A percentile compares a stretch with the other conserved stretches of the same genome.
Evolutionary conservation across 2,888 invertebrate species (phyloP).

Genomic region (Polydrusus tereticollis): DNA sequence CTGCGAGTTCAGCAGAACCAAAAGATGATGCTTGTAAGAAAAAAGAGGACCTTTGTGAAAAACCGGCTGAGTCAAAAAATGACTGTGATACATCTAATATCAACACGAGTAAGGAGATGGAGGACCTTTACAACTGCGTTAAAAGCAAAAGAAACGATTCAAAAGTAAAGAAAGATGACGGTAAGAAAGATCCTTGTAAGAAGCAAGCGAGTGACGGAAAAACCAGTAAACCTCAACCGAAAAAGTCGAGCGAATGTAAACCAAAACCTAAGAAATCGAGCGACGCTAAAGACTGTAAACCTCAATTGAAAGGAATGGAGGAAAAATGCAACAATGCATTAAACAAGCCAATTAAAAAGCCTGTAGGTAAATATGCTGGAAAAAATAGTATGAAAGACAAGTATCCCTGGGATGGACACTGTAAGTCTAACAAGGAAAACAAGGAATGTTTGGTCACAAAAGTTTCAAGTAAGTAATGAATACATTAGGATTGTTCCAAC

Average conservation of each 20-base stretch:
- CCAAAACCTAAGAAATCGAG: too few species aligned
- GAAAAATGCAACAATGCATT: slow-evolving; percentile 10
- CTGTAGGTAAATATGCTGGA: not conserved
- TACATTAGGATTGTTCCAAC: too few species aligned
- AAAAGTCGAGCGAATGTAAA: too few species aligned
- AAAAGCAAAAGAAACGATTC: slow-evolving; percentile 30
- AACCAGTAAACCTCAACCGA: not conserved
- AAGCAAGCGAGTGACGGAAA: slow-evolving; percentile 31
- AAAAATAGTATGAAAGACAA: not conserved
- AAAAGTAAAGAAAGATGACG: slow-evolving; percentile 44
- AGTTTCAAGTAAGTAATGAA: not conserved
- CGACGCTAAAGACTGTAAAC: too few species aligned
- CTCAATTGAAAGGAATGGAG: too few species aligned
- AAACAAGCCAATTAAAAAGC: not conserved
- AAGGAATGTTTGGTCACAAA: not conserved
- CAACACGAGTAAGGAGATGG: slow-evolving; percentile 33
- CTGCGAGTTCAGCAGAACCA: not conserved
- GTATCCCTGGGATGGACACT: not conserved
- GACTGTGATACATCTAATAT: too few species aligned
- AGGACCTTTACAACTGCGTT: slow-evolving; percentile 42
- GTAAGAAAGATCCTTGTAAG: slow-evolving; percentile 44
- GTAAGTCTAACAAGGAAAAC: not conserved
- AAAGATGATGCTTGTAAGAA: slow-evolving; percentile 46
- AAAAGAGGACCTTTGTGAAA: slow-evolving; percentile 45
- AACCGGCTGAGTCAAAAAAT: too few species aligned